Percentiles rank a stretch among this genome's conserved stretches.
Conservation (phyloP, 2,113 vertebrate genomes). For the Sisor rabdophorus region DNA sequence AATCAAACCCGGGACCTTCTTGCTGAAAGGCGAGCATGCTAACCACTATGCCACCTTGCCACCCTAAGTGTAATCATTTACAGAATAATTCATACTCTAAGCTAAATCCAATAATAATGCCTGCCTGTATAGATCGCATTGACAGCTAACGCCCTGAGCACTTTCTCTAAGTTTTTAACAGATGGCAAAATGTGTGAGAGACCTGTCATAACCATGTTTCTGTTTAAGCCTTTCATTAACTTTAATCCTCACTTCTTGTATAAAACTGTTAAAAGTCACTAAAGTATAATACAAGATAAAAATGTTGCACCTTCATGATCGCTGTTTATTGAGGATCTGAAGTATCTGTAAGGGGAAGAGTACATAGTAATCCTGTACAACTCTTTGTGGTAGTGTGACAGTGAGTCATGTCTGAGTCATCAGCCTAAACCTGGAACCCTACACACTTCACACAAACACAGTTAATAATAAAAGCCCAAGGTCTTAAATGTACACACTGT, state of each 20-base stretch:
- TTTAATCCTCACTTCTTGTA: not conserved
- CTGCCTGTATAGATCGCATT: not conserved
- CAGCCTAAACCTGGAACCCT: conserved; percentile 38
- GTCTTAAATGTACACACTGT: not conserved
- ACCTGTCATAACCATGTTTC: too few species aligned
- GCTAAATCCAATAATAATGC: conserved; percentile 20
- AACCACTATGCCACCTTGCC: too few species aligned
- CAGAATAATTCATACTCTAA: not conserved
- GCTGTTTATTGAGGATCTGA: not conserved
- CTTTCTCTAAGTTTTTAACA: not conserved
- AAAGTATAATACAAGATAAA: not conserved
- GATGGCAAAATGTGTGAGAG: not conserved
- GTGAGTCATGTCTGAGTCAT: conserved; percentile 50
- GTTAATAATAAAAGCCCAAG: conserved; percentile 1
- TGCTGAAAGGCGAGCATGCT: too few species aligned
- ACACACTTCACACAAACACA: conserved; percentile 36
- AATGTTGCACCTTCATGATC: not conserved
- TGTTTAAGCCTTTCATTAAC: not conserved
- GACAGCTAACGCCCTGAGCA: not conserved
- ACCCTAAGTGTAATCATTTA: not conserved
- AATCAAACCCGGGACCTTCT: too few species aligned
- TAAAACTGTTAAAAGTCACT: not conserved
- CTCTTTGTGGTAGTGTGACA: conserved; percentile 31
- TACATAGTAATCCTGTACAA: conserved; percentile 15
- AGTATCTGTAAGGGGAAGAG: conserved; percentile 12